phyloP scores from a whole-genome alignment of 2,888 invertebrate genomes.

The Doris montereyensis region DNA sequence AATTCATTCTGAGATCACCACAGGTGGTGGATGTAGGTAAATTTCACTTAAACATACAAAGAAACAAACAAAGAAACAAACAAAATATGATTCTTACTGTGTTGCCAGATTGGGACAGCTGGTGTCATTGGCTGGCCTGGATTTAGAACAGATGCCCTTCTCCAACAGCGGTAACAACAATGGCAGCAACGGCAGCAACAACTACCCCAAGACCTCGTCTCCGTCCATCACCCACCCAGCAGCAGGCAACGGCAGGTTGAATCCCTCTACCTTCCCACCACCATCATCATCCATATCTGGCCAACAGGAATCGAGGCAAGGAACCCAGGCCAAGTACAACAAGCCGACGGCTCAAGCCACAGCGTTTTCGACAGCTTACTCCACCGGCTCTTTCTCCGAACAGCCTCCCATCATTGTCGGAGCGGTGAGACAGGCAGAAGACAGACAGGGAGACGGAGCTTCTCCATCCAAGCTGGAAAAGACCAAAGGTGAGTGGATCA shows the following conservation, averaged over 20 bases:
- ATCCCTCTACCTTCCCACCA: background rate
- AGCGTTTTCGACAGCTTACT: background rate
- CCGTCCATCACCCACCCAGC: background rate
- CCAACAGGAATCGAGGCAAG: background rate
- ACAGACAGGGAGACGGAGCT: no score
- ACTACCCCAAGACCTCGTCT: background rate
- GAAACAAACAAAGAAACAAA: no score
- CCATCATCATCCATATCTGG: background rate
- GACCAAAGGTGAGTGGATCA: no score
- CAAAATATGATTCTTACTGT: slow-evolving; percentile 4
- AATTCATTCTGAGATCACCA: background rate
- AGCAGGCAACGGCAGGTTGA: background rate
- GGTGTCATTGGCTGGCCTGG: slow-evolving; percentile 68
- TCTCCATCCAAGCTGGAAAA: no score
- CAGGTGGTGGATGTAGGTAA: no score
- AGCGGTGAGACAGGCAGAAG: no score
- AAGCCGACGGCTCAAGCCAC: background rate
- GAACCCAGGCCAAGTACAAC: background rate
- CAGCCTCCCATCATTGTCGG: no score
- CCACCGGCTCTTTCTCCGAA: no score
- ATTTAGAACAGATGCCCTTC: slow-evolving; percentile 56
- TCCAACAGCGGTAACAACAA: slow-evolving; percentile 4
- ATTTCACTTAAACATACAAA: no score
- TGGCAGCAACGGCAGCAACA: background rate
- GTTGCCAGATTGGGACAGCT: slow-evolving; percentile 67